Conservation (phyloP, 2,888 invertebrate genomes). For the Drosophila fulvimacula region DNA sequence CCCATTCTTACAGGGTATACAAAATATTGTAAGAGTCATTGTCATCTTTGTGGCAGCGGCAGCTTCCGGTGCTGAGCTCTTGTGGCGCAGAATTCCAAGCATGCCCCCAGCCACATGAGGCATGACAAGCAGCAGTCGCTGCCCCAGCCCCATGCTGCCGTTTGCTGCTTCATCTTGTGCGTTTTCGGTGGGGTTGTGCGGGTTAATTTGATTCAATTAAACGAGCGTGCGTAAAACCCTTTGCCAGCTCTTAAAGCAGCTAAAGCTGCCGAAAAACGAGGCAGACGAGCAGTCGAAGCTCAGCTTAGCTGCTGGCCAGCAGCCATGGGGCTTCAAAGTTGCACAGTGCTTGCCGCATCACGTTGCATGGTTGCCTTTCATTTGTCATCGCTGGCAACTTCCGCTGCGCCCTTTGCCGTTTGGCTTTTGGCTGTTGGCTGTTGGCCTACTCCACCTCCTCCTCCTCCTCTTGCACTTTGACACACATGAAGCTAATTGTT, state of each 20-base stretch:
- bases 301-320: slow-evolving; percentile 3
- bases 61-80: slow-evolving; percentile 54
- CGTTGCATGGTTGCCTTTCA: slow-evolving; percentile 55
- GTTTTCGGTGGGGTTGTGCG: slow-evolving; percentile 46
- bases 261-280: slow-evolving; percentile 6
- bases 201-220: slow-evolving; percentile 80
- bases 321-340: slow-evolving; percentile 53
- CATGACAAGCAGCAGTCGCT: slow-evolving; percentile 52
- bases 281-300: slow-evolving; percentile 1
- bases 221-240: slow-evolving; percentile 56
- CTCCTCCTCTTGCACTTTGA: slow-evolving; percentile 64
- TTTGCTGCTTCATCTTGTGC: neutral
- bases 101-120: slow-evolving; percentile 61
- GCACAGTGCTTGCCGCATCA: slow-evolving; percentile 70
- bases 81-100: slow-evolving; percentile 57
- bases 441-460: slow-evolving; percentile 36
- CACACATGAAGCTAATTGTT: slow-evolving; percentile 77
- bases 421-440: slow-evolving; percentile 35
- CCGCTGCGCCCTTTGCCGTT: slow-evolving; percentile 12
- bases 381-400: slow-evolving; percentile 13
- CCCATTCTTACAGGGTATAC: slow-evolving; percentile 18
- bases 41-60: slow-evolving; percentile 48
- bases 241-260: slow-evolving; percentile 54
- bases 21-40: slow-evolving; percentile 56
- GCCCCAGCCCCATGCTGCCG: neutral